Evolutionary conservation across 2,888 invertebrate species (phyloP).

Genomic region (Ormyrus rosae): DNA sequence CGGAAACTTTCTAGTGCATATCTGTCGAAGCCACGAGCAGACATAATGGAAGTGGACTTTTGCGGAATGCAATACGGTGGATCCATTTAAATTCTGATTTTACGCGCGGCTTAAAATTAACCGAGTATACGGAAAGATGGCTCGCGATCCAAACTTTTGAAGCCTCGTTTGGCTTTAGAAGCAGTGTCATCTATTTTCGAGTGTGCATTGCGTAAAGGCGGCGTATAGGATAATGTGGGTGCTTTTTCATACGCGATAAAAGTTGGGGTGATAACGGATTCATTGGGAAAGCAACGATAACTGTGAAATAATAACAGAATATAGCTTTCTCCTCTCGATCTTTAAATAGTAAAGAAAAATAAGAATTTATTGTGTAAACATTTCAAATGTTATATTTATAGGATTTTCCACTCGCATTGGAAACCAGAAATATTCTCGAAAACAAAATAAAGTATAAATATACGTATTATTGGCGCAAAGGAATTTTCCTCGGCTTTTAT

Average conservation of each 20-base stretch:
- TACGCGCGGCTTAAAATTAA: slow-evolving; percentile 3
- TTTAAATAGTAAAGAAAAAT: too few relatives aligned
- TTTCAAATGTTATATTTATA: too few relatives aligned
- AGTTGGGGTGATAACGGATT: slow-evolving; percentile 4
- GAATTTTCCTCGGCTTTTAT: too few relatives aligned
- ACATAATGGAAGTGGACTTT: too few relatives aligned
- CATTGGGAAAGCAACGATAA: not conserved
- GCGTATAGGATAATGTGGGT: not conserved
- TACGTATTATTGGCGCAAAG: too few relatives aligned
- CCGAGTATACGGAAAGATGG: not conserved
- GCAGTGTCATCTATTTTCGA: slow-evolving; percentile 22
- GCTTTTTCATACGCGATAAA: slow-evolving; percentile 19
- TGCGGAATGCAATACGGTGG: too few relatives aligned
- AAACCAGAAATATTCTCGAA: too few relatives aligned
- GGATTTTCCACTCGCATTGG: too few relatives aligned
- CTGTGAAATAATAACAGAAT: not conserved
- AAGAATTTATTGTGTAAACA: too few relatives aligned
- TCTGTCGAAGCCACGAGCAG: too few relatives aligned
- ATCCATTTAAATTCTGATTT: not conserved
- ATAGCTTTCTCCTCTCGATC: not conserved
- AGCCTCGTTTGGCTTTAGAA: not conserved
- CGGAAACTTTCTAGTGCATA: too few relatives aligned
- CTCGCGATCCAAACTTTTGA: not conserved
- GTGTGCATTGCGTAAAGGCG: slow-evolving; percentile 22
- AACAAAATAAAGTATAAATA: too few relatives aligned